Conservation (phyloP, 2,113 vertebrate species). For the Nothocercus nigrocapillus region DNA sequence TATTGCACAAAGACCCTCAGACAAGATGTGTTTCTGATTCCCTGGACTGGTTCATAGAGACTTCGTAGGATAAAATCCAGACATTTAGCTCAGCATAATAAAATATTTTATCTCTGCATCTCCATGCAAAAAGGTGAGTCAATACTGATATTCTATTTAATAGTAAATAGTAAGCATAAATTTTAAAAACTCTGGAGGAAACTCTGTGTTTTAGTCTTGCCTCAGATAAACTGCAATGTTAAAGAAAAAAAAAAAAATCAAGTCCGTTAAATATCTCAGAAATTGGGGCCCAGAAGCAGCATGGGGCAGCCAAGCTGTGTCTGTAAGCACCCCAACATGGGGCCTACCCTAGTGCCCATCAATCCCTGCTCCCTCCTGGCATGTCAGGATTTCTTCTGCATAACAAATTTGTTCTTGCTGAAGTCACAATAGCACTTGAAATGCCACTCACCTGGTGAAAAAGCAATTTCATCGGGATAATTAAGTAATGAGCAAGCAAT, state of each 20-base stretch:
- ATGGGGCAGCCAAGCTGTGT: too few species aligned
- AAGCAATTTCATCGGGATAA: neutral
- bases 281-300: neutral
- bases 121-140: neutral
- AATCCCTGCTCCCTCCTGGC: neutral
- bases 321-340: neutral
- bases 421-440: neutral
- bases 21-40: neutral
- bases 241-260: neutral
- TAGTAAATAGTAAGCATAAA: neutral
- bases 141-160: neutral
- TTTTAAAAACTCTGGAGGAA: neutral
- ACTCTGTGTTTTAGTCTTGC: neutral
- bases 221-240: neutral
- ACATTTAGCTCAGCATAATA: neutral
- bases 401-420: neutral
- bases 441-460: neutral
- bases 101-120: neutral
- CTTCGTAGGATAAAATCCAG: neutral
- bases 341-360: too few species aligned
- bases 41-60: accelerated
- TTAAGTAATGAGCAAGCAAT: neutral
- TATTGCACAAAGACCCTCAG: neutral
- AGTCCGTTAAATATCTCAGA: neutral
- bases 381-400: neutral